Evolutionary conservation across 2,797 vertebrate species (phyloP).

Genomic region (Chrosomus eos): DNA sequence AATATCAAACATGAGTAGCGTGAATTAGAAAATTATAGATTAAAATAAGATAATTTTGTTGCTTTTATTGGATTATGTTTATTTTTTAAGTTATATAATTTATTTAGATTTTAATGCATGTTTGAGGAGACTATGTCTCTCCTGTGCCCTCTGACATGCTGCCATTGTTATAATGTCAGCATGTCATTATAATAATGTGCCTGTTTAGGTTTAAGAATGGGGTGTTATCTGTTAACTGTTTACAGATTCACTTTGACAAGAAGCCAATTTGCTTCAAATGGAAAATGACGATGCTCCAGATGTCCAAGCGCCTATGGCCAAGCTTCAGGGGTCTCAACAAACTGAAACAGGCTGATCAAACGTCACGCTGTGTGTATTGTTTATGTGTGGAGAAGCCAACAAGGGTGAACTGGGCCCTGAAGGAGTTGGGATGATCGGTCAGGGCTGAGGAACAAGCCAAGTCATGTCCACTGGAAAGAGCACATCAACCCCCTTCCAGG

Average conservation of each 20-base stretch:
- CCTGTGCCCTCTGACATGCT: background rate
- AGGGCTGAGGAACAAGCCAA: constrained; percentile 44
- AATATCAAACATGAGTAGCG: background rate
- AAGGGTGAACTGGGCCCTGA: constrained; percentile 37
- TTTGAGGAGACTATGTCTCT: background rate
- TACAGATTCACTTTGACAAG: constrained; percentile 26
- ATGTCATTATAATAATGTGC: too few relatives aligned
- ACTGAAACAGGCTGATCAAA: constrained; percentile 15
- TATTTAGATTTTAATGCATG: background rate
- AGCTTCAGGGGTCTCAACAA: constrained; percentile 32
- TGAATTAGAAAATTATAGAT: background rate
- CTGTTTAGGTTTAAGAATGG: constrained; percentile 2
- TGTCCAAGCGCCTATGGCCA: constrained; percentile 32
- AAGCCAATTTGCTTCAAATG: constrained; percentile 42
- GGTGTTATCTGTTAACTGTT: constrained; percentile 23
- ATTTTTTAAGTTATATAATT: background rate
- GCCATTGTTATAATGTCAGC: too few relatives aligned
- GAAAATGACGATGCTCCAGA: constrained; percentile 30
- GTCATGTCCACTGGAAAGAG: constrained; percentile 64
- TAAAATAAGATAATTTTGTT: background rate
- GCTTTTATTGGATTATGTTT: background rate
- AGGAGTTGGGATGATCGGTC: constrained; percentile 58
- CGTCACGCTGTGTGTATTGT: constrained; percentile 16
- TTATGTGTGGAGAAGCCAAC: constrained; percentile 30
- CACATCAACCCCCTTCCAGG: constrained; percentile 61